Evolutionary conservation across 2,113 vertebrate genomes (phyloP), one percentile per base, ranked within the genome.

Genomic region (Echinops telfairi): DNA sequence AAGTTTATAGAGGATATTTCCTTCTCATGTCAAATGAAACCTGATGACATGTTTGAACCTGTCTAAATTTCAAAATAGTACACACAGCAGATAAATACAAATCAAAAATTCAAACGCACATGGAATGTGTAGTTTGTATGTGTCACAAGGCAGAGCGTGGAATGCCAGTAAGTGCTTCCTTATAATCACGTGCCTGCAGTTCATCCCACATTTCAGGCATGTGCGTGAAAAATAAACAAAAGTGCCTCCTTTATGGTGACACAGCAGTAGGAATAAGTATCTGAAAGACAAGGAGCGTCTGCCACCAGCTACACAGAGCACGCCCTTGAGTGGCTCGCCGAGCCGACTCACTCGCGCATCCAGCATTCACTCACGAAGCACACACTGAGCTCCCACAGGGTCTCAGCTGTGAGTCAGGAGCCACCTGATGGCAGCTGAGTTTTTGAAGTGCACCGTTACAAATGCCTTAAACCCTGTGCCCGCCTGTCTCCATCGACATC

Each of bases 101-200:
- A 81, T 53, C 1, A 71, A 87, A 83, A 93, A 58, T 3, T 89
- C 53, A 88, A 83, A 93, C 75, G 89, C n/a, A 86, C 9, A 27
- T 4, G 58, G 40, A 70, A 81, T 33, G 17, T 78, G n/a, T 38
- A 70, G 36, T 89, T 94, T 86, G 83, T 84, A 57, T 81, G 20
- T 36, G 75, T 79, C 78, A 77, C 23, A 79, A 60, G 90, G 73
- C 75, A 94, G 90, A 91, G 92, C 76, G 85, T n/a, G 86, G 83
- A 66, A 77, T 66, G 57, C 88, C 14, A 70, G 3, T 53, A 93
- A 66, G 47, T 19, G 38, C 83, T 88, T 66, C 68, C 76, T 83
- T 62, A 90, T 79, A 89, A 79, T 22, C 40, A 57, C 68, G 57
- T 79, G 25, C 33, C 33, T 85, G 76, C 8, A 85, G 71, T n/a